Percentiles rank a stretch among this genome's conserved stretches.
phyloP scores from a whole-genome alignment of 2,113 vertebrate genomes.

The Antennarius striatus region DNA sequence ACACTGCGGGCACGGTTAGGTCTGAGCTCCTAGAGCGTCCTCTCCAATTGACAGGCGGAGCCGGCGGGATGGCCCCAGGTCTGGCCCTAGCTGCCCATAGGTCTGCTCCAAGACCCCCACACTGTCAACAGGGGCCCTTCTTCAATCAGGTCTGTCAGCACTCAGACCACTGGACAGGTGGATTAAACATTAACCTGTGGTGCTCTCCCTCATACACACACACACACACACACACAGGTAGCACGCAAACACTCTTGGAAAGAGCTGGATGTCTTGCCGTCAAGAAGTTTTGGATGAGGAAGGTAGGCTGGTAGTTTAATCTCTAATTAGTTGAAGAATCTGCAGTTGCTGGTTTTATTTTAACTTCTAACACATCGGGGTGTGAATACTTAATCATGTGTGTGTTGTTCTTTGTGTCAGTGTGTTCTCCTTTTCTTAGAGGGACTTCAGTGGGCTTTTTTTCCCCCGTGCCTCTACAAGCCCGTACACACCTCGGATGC shows the following conservation, averaged over 20 bases:
- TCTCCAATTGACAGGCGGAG: conserved; percentile 44
- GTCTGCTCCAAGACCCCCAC: conserved; percentile 35
- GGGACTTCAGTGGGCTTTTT: neutral
- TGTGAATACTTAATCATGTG: neutral
- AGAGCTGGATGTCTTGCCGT: conserved; percentile 29
- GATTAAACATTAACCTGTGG: conserved; percentile 70
- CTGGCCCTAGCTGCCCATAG: conserved; percentile 38
- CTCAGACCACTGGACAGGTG: conserved; percentile 50
- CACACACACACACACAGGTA: conserved; percentile 13
- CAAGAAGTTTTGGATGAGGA: conserved; percentile 25
- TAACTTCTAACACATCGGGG: neutral
- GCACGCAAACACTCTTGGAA: conserved; percentile 15
- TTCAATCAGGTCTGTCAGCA: conserved; percentile 42
- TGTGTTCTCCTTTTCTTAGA: neutral
- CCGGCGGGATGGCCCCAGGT: conserved; percentile 30
- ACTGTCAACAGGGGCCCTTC: conserved; percentile 18
- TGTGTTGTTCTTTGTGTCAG: neutral
- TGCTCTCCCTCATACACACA: conserved; percentile 1
- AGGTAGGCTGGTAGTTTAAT: conserved; percentile 43
- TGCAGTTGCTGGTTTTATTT: no score
- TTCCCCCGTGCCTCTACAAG: conserved; percentile 27
- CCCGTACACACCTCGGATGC: conserved; percentile 26
- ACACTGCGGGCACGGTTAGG: conserved; percentile 51
- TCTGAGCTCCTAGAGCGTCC: conserved; percentile 31
- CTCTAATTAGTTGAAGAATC: no score